Evolutionary conservation across 2,888 invertebrate genomes (phyloP).

Genomic region (Apodemia hepburni): DNA sequence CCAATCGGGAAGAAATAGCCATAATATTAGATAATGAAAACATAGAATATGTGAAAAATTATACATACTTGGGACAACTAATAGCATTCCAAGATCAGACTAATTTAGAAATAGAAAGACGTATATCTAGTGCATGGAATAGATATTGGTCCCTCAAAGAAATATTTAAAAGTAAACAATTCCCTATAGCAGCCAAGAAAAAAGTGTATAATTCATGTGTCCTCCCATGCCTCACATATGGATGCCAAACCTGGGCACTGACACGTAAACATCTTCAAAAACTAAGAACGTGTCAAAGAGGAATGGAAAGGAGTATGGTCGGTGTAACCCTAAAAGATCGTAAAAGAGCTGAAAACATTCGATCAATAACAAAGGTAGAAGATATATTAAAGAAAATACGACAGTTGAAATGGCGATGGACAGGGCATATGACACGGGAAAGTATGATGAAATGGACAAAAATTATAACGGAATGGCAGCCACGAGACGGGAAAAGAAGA

Average conservation of each 20-base stretch:
- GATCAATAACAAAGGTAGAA: background rate
- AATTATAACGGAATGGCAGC: constrained; percentile 6
- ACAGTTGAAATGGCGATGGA: background rate
- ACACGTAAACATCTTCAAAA: background rate
- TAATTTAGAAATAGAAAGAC: too few species aligned
- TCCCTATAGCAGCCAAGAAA: too few species aligned
- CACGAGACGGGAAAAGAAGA: background rate
- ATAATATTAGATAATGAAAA: too few species aligned
- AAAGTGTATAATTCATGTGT: too few species aligned
- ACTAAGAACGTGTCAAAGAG: too few species aligned
- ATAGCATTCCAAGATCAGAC: too few species aligned
- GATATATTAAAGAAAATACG: background rate
- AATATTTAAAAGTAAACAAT: too few species aligned
- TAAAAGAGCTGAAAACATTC: background rate
- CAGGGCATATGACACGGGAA: background rate
- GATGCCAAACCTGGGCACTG: background rate
- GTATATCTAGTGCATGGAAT: too few species aligned
- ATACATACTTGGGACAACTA: too few species aligned
- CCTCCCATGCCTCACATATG: background rate
- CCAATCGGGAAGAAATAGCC: too few species aligned
- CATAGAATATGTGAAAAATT: too few species aligned
- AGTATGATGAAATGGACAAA: background rate
- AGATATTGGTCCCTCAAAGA: too few species aligned
- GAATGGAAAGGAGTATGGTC: background rate
- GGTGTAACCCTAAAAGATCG: background rate